A percentile compares a stretch with the other conserved stretches of the same genome.
phyloP scores from a whole-genome alignment of 2,888 invertebrate genomes.

The Acanthosepion lycidas region DNA sequence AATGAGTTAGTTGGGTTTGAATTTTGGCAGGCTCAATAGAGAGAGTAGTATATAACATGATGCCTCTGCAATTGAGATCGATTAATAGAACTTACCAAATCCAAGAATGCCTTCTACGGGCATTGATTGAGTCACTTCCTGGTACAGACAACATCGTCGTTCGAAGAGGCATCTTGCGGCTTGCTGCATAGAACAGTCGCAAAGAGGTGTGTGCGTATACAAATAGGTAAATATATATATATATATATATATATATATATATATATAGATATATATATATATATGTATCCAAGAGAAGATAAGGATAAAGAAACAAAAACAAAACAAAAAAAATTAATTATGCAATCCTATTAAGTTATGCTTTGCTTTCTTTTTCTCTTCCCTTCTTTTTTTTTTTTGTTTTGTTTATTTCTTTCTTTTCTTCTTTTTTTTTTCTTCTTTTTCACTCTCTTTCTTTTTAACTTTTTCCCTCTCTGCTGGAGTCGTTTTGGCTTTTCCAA shows the following conservation, averaged over 20 bases:
- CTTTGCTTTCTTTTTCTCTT: not conserved
- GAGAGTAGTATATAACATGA: not conserved
- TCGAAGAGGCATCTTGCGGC: conserved; percentile 44
- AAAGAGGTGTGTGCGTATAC: not conserved
- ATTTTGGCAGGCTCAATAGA: not conserved
- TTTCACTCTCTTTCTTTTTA: not conserved
- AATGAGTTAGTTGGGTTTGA: not conserved
- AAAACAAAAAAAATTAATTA: no score
- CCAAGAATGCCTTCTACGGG: conserved; percentile 46
- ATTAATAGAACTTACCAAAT: conserved; percentile 37
- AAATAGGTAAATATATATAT: not conserved
- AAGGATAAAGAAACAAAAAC: not conserved
- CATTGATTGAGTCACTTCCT: conserved; percentile 39
- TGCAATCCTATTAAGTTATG: not conserved
- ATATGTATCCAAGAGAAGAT: not conserved
- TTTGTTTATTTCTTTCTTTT: not conserved
- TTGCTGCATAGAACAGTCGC: conserved; percentile 5
- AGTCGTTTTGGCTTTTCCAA: not conserved
- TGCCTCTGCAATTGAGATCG: not conserved
- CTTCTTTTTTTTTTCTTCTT: not conserved
- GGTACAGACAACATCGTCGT: conserved; percentile 38
- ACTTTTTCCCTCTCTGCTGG: not conserved
- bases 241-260: conserved; percentile 6
- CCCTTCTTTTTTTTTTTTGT: not conserved
- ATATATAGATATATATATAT: not conserved